Conservation (phyloP, 2,797 vertebrate species). For the Orientallactaga sibirica region DNA sequence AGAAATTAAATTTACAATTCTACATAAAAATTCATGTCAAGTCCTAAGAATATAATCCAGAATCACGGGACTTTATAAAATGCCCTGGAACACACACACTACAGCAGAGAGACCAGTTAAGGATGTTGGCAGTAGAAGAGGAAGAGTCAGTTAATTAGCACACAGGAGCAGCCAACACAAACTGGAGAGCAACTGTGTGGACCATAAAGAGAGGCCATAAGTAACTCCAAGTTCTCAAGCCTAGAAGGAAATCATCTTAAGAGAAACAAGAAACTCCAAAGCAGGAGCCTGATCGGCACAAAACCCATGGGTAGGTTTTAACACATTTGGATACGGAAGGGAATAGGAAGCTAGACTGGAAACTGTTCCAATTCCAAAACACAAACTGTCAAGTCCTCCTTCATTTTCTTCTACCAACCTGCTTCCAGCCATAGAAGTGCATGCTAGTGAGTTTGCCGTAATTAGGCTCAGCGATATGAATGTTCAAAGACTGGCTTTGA, state of each 20-base stretch:
- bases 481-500: constrained; percentile 99
- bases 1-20: neutral
- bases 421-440: constrained; percentile 99
- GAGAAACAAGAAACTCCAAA: constrained; percentile 59
- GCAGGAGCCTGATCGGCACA: neutral
- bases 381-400: neutral
- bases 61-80: constrained; percentile 35
- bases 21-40: constrained; percentile 11
- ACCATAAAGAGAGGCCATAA: neutral
- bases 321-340: constrained; percentile 12
- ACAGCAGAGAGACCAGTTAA: constrained; percentile 25
- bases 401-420: constrained; percentile 86
- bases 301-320: constrained; percentile 23
- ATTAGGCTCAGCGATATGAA: constrained; percentile 98
- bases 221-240: constrained; percentile 36
- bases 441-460: constrained; percentile 99
- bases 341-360: neutral
- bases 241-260: constrained; percentile 42
- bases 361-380: constrained; percentile 45
- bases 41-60: constrained; percentile 28
- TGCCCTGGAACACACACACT: neutral
- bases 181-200: neutral
- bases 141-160: neutral
- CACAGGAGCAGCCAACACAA: constrained; percentile 23
- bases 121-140: neutral